Evolutionary conservation across 2,797 vertebrate genomes (phyloP), one percentile per base, ranked within the genome.

Genomic region (Hydrolagus colliei): DNA sequence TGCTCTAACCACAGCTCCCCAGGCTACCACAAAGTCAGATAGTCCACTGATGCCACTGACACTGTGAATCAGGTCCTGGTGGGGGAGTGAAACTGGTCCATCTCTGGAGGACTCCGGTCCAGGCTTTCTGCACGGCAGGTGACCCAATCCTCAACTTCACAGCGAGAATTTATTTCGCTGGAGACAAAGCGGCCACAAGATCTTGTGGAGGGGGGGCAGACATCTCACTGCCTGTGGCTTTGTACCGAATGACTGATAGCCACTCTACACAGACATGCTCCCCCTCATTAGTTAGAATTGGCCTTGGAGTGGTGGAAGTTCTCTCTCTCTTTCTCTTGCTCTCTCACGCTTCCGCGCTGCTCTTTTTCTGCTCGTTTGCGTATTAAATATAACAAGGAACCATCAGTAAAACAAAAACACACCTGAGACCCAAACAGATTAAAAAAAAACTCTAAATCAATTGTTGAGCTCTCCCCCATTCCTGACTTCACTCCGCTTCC

Each of bases 221-320:
- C 14, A 35, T 68, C 18, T 18, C 16, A 9, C 65, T 68, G 27
- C 65, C 68, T 63, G 20, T 71, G 22, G 61, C 79, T 68, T 68
- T 67, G 14, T 32, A 67, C 6, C 22, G 9, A n/a, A 10, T 84
- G 79, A 84, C 68, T 68, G 79, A 71, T 84, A 84, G 63, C 32
- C 32, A 20, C 52, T 71, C 65, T 41, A 18, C 68, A 71, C 10
- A 10, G 65, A 35, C 79, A 68, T 41, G 79, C 79, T 84, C 65
- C 79, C 65, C 32, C 79, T 84, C 79, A 67, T 84, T 84, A 84
- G 79, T 41, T 63, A 84, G 67, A 84, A 84, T 84, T 84, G 79
- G 65, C 65, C 63, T 84, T 84, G 65, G 32, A 84, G 62, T 68
- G 63, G 22, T 68, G 79, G 79, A 22, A 27, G 27, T 27, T 27